Evolutionary conservation across 2,797 vertebrate genomes (phyloP), one percentile per base, ranked within the genome.

Genomic region (Loriculus beryllinus): DNA sequence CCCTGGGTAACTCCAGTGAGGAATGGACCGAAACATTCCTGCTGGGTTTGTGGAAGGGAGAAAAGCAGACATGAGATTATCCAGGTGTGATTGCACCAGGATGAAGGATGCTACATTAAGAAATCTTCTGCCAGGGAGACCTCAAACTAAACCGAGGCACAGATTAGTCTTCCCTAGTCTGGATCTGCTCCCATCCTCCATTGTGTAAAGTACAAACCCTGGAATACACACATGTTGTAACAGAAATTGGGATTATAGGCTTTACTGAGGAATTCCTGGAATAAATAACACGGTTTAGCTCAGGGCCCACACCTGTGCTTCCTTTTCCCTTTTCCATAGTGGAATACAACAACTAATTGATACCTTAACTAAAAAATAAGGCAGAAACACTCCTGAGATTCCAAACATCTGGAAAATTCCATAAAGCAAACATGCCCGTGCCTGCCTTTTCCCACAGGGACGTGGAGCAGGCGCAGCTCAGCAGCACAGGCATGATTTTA

Each of bases 401-500:
- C 31, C 29, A 20, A 62, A 7, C 1, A 2, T 21, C 25, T 48
- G 67, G 69, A 42, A 57, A 67, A 60, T 47, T 63, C 2, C 4
- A 26, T 14, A 28, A 51, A 69, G 54, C 60, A 45, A 77, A 25
- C 6, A 3, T 28, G 3, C 3, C 39, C 20, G 23, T 10, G 39
- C 29, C 49, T 37, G 19, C 6, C 45, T 54, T 35, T 35, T 78
- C 52, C 79, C 40, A 2, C 3, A 7, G 6, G n/a, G 60, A 62
- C 33, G 56, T 71, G 11, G 17, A 52, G 12, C 2, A 0, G 0
- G 70, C 42, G 12, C 3, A 25, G 31, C 33, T 49, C 2, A 0
- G 12, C 52, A 14, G 29, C 15, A 4, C 60, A 28, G 39, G 75
- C 52, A 19, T 13, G 16, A n/a, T 21, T 59, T 26, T 12, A 37